Conservation (phyloP, 2,113 vertebrate species). For the Neolamprologus sp. region DNA sequence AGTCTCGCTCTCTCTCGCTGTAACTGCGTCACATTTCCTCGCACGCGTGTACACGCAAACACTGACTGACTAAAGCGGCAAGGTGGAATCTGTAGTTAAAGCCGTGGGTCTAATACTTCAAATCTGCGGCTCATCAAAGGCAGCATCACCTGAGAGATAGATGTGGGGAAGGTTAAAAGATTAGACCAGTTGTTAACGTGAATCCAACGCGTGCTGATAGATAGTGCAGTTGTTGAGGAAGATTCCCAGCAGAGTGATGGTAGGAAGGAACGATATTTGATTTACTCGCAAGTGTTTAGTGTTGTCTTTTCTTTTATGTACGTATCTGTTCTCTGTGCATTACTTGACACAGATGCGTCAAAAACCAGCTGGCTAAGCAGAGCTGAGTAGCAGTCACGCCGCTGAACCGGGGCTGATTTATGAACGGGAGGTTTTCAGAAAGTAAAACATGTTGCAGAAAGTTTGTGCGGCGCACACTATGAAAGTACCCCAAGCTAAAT, state of each 20-base stretch:
- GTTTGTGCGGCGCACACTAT: background rate
- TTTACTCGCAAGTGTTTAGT: background rate
- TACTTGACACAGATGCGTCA: background rate
- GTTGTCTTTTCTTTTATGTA: background rate
- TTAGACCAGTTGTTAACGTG: conserved; percentile 7
- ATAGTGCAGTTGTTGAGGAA: background rate
- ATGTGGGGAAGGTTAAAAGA: conserved; percentile 9
- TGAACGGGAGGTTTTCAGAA: background rate
- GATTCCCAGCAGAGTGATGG: background rate
- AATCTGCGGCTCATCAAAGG: conserved; percentile 19
- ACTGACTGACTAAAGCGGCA: background rate
- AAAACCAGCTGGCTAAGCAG: background rate
- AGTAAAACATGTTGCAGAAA: conserved; percentile 2
- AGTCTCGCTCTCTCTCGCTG: background rate
- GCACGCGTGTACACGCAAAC: background rate
- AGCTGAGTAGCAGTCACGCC: background rate
- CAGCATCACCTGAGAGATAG: background rate
- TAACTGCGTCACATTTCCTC: background rate
- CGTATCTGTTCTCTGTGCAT: background rate
- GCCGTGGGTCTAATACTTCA: conserved; percentile 8
- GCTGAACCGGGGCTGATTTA: background rate
- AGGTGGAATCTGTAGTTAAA: conserved; percentile 10
- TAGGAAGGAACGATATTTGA: background rate
- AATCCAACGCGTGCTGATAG: background rate
- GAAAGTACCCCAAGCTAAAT: background rate